These are phyloP conservation scores for Pangasius sanitwongsei DNA, from an alignment of 2,797 vertebrate species.

Conservation along the genomic window DNA sequence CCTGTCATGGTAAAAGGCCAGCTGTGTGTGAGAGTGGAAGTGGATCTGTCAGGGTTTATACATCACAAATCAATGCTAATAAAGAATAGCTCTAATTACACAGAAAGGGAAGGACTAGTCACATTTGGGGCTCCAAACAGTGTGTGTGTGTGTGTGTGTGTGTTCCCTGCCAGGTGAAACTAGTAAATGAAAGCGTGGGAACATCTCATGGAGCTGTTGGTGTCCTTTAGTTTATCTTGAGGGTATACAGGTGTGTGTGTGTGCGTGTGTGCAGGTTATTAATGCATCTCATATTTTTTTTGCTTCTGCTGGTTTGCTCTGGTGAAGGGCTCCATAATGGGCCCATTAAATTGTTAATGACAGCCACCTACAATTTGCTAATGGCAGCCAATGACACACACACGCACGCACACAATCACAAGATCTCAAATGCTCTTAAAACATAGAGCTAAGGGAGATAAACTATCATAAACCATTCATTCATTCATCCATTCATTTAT, in stretches of 20 bases:
- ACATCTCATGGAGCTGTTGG: neutral
- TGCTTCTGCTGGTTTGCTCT: neutral
- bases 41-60: constrained; percentile 10
- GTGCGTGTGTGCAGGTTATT: constrained; percentile 17
- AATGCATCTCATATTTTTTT: neutral
- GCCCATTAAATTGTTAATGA: constrained; percentile 33
- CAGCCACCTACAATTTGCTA: constrained; percentile 1
- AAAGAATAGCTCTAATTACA: constrained; percentile 36
- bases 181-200: neutral
- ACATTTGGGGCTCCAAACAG: neutral
- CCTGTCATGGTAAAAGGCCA: neutral
- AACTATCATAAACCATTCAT: neutral
- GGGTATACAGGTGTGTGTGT: neutral
- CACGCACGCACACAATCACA: neutral
- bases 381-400: neutral
- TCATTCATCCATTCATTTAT: neutral
- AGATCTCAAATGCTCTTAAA: neutral
- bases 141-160: too few relatives aligned
- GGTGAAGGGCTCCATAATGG: neutral
- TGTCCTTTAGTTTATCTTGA: neutral
- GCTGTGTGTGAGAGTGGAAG: neutral
- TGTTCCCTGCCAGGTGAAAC: neutral
- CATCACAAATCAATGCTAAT: constrained; percentile 28
- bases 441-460: neutral
- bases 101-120: constrained; percentile 16